Conservation (phyloP, 2,113 vertebrate species). For the Pterocles burchelli region DNA sequence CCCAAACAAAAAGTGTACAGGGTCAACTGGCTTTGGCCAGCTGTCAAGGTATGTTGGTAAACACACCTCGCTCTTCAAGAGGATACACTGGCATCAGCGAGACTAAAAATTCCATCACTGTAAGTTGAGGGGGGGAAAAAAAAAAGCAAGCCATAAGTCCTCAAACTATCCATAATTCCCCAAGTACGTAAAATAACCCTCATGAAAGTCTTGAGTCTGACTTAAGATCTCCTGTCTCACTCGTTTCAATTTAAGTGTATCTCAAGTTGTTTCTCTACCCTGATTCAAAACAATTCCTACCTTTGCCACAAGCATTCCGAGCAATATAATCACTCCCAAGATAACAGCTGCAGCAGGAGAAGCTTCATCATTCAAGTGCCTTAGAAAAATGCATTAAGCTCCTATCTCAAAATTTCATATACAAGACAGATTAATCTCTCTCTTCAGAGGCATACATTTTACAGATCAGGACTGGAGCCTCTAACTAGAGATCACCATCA, state of each 20-base stretch:
- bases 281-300: neutral
- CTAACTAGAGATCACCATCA: neutral
- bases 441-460: neutral
- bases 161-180: neutral
- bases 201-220: neutral
- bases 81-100: neutral
- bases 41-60: neutral
- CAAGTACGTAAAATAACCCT: neutral
- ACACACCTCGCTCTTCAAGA: neutral
- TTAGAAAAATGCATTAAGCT: neutral
- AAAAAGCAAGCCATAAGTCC: neutral
- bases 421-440: neutral
- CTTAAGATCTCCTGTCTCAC: neutral
- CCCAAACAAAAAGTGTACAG: accelerated
- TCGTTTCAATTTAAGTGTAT: neutral
- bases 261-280: neutral
- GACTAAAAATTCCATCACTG: neutral
- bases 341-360: neutral
- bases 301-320: neutral
- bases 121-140: neutral
- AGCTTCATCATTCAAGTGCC: neutral
- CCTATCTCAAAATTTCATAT: neutral
- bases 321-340: neutral
- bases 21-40: neutral
- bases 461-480: neutral